These are phyloP conservation scores for Clarias magur DNA, from an alignment of 2,113 vertebrate genomes.

Conservation along the genomic window DNA sequence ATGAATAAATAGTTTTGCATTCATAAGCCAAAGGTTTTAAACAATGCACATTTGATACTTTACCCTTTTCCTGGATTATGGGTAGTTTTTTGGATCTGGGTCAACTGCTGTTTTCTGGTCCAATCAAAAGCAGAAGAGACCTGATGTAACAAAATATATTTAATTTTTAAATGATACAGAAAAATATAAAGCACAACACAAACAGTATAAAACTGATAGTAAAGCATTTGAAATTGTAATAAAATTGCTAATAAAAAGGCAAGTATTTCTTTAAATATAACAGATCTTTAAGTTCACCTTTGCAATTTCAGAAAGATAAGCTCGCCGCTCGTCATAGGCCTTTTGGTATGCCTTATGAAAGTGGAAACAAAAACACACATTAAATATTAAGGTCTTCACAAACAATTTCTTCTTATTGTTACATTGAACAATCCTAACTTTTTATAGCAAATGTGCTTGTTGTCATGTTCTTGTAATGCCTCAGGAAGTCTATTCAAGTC, in stretches of 20 bases:
- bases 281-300: slow-evolving; percentile 69
- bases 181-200: neutral
- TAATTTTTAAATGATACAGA: neutral
- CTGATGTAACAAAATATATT: slow-evolving; percentile 47
- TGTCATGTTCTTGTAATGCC: neutral
- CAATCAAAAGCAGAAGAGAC: slow-evolving; percentile 62
- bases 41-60: neutral
- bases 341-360: slow-evolving; percentile 79
- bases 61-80: slow-evolving; percentile 58
- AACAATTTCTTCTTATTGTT: neutral
- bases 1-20: neutral
- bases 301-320: slow-evolving; percentile 79
- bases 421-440: neutral
- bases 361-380: slow-evolving; percentile 44
- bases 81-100: slow-evolving; percentile 50
- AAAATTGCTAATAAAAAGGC: neutral
- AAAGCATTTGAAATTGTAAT: neutral
- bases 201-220: neutral
- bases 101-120: slow-evolving; percentile 59
- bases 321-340: slow-evolving; percentile 75
- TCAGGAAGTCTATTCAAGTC: neutral
- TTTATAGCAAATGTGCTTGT: too few relatives aligned
- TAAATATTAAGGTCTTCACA: neutral
- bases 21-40: neutral
- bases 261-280: neutral